phyloP scores from a whole-genome alignment of 2,113 vertebrate species.

The Chinchilla lanigera region DNA sequence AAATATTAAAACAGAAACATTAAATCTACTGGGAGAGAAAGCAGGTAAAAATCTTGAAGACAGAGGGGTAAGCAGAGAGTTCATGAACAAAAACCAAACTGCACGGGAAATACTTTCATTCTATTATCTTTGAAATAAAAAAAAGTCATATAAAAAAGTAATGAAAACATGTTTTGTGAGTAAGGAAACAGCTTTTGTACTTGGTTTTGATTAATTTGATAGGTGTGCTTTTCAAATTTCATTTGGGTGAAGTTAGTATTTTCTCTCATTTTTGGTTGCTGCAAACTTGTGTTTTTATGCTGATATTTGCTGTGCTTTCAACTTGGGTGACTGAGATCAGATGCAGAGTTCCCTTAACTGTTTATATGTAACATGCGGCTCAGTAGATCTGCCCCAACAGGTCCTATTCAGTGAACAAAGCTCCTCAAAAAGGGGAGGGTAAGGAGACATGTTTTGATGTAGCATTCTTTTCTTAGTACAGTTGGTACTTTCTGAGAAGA shows the following conservation, averaged over 20 bases:
- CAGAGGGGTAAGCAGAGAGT: no score
- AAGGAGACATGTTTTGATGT: background rate
- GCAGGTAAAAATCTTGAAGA: no score
- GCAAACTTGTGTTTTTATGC: background rate
- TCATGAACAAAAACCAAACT: no score
- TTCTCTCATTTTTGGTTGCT: background rate
- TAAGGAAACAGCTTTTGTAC: background rate
- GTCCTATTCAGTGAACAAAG: no score
- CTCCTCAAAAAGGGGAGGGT: background rate
- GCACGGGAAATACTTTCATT: no score
- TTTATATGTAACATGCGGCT: background rate
- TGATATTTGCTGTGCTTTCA: background rate
- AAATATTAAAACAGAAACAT: no score
- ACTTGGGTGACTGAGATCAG: background rate
- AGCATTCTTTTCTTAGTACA: background rate
- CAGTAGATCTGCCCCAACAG: background rate
- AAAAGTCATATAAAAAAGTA: no score
- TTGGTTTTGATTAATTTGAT: background rate
- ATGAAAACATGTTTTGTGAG: background rate
- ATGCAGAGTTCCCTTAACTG: background rate
- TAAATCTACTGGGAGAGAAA: no score
- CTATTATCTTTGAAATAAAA: no score
- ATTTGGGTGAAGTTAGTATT: background rate
- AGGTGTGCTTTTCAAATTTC: background rate
- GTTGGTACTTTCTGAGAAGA: background rate